phyloP scores from a whole-genome alignment of 1,140 invertebrate genomes.

The Hypothenemus hampei region DNA sequence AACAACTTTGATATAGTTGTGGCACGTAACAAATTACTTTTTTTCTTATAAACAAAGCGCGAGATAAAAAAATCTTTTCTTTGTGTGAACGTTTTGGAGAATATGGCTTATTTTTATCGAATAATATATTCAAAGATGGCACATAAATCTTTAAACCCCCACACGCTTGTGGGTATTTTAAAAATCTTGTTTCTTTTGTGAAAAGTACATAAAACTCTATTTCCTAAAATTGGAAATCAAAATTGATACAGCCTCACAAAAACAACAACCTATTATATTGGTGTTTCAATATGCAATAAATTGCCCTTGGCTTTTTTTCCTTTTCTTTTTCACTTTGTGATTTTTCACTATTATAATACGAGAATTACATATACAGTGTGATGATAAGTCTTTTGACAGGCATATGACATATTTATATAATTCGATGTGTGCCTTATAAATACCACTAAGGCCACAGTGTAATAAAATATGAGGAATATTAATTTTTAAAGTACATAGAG shows the following conservation, averaged over 20 bases:
- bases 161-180: conserved; percentile 14
- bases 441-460: no score
- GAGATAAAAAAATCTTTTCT: conserved; percentile 6
- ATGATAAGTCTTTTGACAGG: no score
- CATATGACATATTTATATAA: no score
- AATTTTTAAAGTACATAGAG: no score
- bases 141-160: conserved; percentile 15
- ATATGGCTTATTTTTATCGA: conserved; percentile 18
- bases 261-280: conserved; percentile 9
- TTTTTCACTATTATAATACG: no score
- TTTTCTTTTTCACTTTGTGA: conserved; percentile 6
- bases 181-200: conserved; percentile 15
- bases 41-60: conserved; percentile 4
- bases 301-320: conserved; percentile 1
- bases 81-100: conserved; percentile 2
- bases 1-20: background rate
- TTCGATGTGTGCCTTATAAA: no score
- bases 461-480: no score
- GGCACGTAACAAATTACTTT: conserved; percentile 12
- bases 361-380: no score
- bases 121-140: conserved; percentile 20
- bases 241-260: conserved; percentile 8
- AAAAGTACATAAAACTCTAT: conserved; percentile 8
- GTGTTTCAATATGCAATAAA: conserved; percentile 12
- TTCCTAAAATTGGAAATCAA: conserved; percentile 15